Evolutionary conservation across 2,797 vertebrate species (phyloP).

Genomic region (Micrastur ruficollis): DNA sequence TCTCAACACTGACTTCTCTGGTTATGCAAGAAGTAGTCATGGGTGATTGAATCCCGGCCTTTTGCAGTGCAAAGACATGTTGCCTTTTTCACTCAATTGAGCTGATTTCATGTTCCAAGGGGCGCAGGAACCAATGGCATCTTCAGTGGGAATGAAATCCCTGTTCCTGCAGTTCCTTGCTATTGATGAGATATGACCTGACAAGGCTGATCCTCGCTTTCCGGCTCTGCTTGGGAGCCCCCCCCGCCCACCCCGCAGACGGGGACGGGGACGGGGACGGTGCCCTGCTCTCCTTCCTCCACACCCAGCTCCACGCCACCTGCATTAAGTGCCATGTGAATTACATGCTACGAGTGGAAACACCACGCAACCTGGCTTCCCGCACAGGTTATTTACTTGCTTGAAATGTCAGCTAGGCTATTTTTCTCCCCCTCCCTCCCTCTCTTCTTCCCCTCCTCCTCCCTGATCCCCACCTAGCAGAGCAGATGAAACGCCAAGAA

Average conservation of each 20-base stretch:
- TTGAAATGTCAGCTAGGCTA: constrained; percentile 32
- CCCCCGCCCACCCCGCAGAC: neutral
- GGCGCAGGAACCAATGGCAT: neutral
- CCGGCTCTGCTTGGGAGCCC: neutral
- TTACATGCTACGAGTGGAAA: neutral
- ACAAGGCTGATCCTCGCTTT: constrained; percentile 26
- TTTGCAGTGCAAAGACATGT: neutral
- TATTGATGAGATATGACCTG: constrained; percentile 7
- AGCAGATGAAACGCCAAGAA: constrained; percentile 53
- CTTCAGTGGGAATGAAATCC: neutral
- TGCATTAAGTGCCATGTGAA: neutral
- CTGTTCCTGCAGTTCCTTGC: neutral
- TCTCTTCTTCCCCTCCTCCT: neutral
- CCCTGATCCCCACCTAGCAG: constrained; percentile 1
- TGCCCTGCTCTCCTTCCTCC: neutral
- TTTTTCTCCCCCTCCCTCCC: neutral
- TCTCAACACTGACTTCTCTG: neutral
- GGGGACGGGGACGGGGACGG: fast-evolving
- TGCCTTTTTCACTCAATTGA: constrained; percentile 24
- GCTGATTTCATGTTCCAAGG: neutral
- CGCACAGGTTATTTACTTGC: neutral
- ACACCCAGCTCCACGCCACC: neutral
- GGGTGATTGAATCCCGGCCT: neutral
- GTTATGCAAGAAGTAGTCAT: neutral
- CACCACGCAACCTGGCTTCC: neutral